Conservation (phyloP, 92 coral and sea anemone species). For the Zoanthus gigantus region DNA sequence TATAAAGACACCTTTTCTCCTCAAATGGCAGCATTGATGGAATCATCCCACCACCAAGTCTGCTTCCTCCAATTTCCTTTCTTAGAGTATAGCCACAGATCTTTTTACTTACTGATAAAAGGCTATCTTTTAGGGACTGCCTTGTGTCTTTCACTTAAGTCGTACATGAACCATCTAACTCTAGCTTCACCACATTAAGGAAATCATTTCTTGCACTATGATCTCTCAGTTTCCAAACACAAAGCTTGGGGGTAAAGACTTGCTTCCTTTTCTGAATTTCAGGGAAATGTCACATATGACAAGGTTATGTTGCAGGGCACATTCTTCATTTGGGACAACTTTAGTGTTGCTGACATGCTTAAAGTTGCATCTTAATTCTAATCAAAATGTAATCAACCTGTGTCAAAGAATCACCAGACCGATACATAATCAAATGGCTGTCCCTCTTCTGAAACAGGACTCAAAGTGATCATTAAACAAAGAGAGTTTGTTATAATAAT, state of each 20-base stretch:
- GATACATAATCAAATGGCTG: too few species aligned
- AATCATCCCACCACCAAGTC: not conserved
- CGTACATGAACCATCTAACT: constrained; percentile 26
- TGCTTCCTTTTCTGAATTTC: too few species aligned
- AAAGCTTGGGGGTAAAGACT: constrained; percentile 16
- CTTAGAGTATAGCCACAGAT: not conserved
- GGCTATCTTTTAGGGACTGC: not conserved
- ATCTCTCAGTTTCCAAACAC: constrained; percentile 44
- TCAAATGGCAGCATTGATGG: not conserved
- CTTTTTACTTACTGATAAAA: not conserved
- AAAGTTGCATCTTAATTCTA: too few species aligned
- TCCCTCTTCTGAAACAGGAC: too few species aligned
- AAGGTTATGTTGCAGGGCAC: too few species aligned
- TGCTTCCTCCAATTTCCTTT: not conserved
- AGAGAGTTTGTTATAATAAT: too few species aligned
- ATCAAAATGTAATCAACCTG: too few species aligned
- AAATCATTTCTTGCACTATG: constrained; percentile 2
- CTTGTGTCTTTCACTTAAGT: constrained; percentile 25
- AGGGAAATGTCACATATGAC: too few species aligned
- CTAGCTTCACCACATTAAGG: constrained; percentile 25
- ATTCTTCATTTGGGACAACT: too few species aligned
- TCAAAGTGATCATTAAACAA: too few species aligned
- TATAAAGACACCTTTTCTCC: not conserved
- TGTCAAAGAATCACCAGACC: too few species aligned
- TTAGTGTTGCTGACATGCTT: too few species aligned